These are phyloP conservation scores for Leucoraja erinaceus DNA, from an alignment of 2,113 vertebrate species.

Conservation along the genomic window DNA sequence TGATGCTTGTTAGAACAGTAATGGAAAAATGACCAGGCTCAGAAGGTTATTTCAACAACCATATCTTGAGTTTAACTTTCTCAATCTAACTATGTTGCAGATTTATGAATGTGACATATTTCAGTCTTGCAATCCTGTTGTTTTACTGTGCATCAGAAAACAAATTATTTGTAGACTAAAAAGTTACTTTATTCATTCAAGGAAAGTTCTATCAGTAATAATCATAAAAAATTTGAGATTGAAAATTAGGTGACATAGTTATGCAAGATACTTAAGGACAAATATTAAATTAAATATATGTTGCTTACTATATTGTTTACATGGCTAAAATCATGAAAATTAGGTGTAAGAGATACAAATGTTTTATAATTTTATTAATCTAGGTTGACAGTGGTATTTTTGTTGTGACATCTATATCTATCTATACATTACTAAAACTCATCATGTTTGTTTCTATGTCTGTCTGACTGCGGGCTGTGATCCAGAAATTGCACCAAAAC, in stretches of 20 bases:
- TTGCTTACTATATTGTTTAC: background rate
- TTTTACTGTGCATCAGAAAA: background rate
- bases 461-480: too few relatives aligned
- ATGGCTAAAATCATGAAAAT: background rate
- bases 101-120: conserved; percentile 22
- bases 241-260: background rate
- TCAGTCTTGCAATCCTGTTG: background rate
- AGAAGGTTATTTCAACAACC: conserved; percentile 25
- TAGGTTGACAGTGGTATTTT: background rate
- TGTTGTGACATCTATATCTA: too few relatives aligned
- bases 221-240: background rate
- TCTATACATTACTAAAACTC: too few relatives aligned
- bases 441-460: too few relatives aligned
- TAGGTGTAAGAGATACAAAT: background rate
- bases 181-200: background rate
- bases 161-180: background rate
- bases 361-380: background rate
- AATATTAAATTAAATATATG: background rate
- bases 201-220: background rate
- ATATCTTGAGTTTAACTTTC: conserved; percentile 11
- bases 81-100: background rate
- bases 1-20: conserved; percentile 23
- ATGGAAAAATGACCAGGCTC: conserved; percentile 11
- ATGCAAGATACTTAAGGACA: background rate
- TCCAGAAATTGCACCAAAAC: too few relatives aligned